Evolutionary conservation across 2,797 vertebrate species (phyloP).

Genomic region (Myioborus melanocephalus): DNA sequence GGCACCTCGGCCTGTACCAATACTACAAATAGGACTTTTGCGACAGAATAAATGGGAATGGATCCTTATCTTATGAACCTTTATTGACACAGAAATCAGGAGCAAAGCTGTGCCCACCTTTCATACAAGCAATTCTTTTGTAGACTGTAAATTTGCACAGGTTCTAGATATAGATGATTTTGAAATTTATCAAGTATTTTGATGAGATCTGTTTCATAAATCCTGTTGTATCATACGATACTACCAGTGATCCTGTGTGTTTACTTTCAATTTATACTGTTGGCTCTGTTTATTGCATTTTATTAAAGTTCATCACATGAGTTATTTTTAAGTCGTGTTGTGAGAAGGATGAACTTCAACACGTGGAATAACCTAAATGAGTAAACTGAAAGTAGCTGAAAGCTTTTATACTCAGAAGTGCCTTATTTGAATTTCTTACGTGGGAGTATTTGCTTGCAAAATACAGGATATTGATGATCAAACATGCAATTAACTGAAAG

Average conservation of each 20-base stretch:
- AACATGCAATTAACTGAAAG: constrained; percentile 10
- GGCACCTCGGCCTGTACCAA: background rate
- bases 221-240: background rate
- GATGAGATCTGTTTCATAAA: background rate
- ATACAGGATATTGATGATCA: constrained; percentile 48
- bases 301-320: background rate
- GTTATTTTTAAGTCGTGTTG: constrained; percentile 13
- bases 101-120: background rate
- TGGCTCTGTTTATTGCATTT: background rate
- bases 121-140: background rate
- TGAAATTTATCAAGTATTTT: background rate
- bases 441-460: constrained; percentile 47
- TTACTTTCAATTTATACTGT: constrained; percentile 17
- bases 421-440: constrained; percentile 2
- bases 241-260: background rate
- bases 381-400: constrained; percentile 27
- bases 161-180: background rate
- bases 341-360: background rate
- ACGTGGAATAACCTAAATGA: background rate
- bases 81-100: background rate
- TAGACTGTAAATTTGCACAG: background rate
- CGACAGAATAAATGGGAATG: background rate
- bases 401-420: background rate
- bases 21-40: background rate
- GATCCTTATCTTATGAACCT: background rate